Evolutionary conservation across 2,113 vertebrate species (phyloP), one percentile per base, ranked within the genome.

Genomic region (Machaerirhynchus nigripectus): DNA sequence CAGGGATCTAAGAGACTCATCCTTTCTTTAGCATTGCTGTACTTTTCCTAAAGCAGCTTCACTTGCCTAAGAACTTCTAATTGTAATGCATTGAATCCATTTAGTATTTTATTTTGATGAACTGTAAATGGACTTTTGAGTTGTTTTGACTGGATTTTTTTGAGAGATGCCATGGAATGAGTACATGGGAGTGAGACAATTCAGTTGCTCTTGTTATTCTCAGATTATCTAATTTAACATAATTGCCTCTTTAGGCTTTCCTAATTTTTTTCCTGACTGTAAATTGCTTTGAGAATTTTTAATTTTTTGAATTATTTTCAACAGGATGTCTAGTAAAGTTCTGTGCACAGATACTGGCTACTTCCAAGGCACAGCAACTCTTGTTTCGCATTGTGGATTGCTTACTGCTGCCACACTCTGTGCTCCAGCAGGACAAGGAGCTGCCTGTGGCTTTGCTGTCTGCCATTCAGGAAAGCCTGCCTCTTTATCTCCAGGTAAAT

Each of bases 311-410:
- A 17, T 60, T 89, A 86, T 50, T 84, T 76, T 37, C 95, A 74
- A 77, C 96, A 99, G 99, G 99, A 75, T 98, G 97, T 94, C 96
- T 99, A 87, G 98, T 99, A 86, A 99, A 99, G 95, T 99, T 99
- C 86, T 99, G 99, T 99, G 98, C 99, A 96, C 97, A 98, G 14
- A 99, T 99, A 90, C 97, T 99, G 97, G 98, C 98, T 92, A 99
- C 98, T 55, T 98, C 99, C 15, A 99, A 99, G 98, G 99, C 99
- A 2, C 99, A 99, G 90, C 98, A 98, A 33, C 98, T 99, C 74
- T 89, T 99, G 53, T 99, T 99, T 87, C 98, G 99, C 86, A 99
- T 99, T 28, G 98, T 99, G 85, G 99, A 99, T 70, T 98, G 98
- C 50, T 97, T 99, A 73, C 97, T 99, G 83, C 98, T 99, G 59